Conservation (phyloP, 1,140 invertebrate species). For the Diachasmimorpha longicaudata region DNA sequence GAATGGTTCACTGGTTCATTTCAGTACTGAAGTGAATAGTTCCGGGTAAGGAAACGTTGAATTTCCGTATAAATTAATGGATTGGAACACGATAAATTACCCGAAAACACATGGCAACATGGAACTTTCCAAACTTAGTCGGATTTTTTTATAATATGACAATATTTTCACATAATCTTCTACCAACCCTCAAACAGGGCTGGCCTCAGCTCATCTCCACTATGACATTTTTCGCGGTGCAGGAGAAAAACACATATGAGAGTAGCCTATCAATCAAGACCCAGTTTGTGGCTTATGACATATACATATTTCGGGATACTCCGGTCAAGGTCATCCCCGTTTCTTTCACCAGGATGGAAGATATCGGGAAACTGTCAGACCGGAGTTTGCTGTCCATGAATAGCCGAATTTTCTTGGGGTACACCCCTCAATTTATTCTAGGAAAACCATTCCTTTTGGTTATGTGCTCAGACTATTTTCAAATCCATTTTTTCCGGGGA, state of each 20-base stretch:
- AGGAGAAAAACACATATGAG: not conserved
- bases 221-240: too few species aligned
- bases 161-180: not conserved
- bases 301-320: not conserved
- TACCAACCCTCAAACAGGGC: too few species aligned
- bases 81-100: too few species aligned
- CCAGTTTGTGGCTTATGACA: not conserved
- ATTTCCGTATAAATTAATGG: too few species aligned
- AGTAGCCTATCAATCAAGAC: not conserved
- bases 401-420: not conserved
- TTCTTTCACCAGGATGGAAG: not conserved
- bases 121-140: too few species aligned
- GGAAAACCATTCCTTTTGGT: not conserved
- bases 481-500: not conserved
- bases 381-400: not conserved
- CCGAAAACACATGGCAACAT: too few species aligned
- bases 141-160: too few species aligned
- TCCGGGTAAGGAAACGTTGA: too few species aligned
- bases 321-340: not conserved
- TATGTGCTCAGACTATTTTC: not conserved
- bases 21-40: too few species aligned
- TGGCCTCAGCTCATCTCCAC: not conserved
- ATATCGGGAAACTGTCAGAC: conserved; percentile 2
- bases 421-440: not conserved
- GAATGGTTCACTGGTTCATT: too few species aligned